A percentile compares a stretch with the other conserved stretches of the same genome.
These are phyloP conservation scores for Eulemur albifrons DNA, from an alignment of 2,797 vertebrate genomes.

Conservation along the genomic window DNA sequence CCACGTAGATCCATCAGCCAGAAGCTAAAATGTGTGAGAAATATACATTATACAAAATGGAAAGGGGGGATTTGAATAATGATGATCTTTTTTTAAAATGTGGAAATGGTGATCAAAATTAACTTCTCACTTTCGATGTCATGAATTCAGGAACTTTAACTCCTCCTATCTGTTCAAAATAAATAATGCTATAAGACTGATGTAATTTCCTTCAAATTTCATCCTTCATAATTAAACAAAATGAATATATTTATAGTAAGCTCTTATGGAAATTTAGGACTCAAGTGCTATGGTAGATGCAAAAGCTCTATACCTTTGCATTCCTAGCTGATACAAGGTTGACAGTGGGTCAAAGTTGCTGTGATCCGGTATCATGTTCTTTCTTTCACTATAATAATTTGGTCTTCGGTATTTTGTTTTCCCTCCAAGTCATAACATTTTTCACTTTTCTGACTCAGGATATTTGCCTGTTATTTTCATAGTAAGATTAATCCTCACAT, in stretches of 20 bases:
- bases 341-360: not conserved
- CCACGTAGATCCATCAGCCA: conserved; percentile 44
- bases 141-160: conserved; percentile 4
- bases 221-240: not conserved
- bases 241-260: not conserved
- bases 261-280: not conserved
- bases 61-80: conserved; percentile 1
- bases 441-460: not conserved
- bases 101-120: not conserved
- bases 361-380: not conserved
- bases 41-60: conserved; percentile 44
- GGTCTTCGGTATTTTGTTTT: not conserved
- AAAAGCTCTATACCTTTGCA: not conserved
- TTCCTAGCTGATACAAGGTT: not conserved
- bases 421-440: not conserved
- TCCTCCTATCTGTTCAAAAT: not conserved
- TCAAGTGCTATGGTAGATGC: not conserved
- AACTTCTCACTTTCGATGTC: not conserved
- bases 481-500: not conserved
- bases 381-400: not conserved
- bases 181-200: not conserved
- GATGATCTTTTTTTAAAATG: not conserved
- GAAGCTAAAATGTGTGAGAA: conserved; percentile 55
- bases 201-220: not conserved
- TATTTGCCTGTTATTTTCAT: not conserved